Evolutionary conservation across 1,140 invertebrate species (phyloP).

Genomic region (Lerema accius): DNA sequence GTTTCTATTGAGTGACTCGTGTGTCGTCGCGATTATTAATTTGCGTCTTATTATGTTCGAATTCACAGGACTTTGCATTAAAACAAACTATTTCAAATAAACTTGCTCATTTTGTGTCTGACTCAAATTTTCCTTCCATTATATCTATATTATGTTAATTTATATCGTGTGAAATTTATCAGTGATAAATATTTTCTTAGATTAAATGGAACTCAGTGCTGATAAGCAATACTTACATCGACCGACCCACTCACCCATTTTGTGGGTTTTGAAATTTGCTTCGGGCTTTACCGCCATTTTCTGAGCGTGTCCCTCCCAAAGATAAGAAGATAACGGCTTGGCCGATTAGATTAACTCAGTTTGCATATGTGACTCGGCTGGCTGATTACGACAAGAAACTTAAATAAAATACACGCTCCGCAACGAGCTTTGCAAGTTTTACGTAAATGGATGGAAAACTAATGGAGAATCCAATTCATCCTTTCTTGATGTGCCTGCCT

Average conservation of each 20-base stretch:
- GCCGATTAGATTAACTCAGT: conserved; percentile 30
- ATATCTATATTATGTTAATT: too few relatives aligned
- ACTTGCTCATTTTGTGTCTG: too few relatives aligned
- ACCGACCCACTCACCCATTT: conserved; percentile 2
- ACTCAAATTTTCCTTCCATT: too few relatives aligned
- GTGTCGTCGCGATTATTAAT: too few relatives aligned
- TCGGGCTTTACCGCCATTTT: conserved; percentile 15
- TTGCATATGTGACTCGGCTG: conserved; percentile 17
- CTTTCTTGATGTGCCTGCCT: too few relatives aligned
- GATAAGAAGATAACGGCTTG: conserved; percentile 26
- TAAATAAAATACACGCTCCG: background rate
- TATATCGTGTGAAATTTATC: background rate
- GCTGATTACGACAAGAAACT: background rate
- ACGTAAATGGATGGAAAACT: too few relatives aligned
- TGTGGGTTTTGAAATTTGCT: background rate
- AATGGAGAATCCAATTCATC: too few relatives aligned
- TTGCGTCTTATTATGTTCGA: too few relatives aligned
- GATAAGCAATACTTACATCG: conserved; percentile 11
- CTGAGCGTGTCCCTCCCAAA: conserved; percentile 17
- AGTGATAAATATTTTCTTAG: background rate
- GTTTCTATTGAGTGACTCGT: too few relatives aligned
- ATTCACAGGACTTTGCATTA: too few relatives aligned
- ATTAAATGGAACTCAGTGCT: background rate
- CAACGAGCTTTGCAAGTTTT: too few relatives aligned
- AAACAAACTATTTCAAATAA: too few relatives aligned